Conservation (phyloP, 2,797 vertebrate genomes). For the Epinephelus malabaricus region DNA sequence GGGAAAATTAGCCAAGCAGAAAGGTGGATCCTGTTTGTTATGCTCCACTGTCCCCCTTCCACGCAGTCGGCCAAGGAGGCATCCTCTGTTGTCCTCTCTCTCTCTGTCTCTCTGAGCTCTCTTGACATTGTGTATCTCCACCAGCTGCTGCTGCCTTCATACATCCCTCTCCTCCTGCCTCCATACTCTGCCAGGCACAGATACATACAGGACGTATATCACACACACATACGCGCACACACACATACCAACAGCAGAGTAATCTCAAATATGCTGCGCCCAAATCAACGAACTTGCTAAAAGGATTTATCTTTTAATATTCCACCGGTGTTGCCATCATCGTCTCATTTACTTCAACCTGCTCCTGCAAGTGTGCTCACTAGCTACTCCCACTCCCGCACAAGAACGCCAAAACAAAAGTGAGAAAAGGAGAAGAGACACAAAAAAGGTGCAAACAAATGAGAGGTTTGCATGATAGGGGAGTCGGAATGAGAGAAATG, state of each 20-base stretch:
- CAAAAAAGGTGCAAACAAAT: conserved; percentile 46
- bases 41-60: conserved; percentile 92
- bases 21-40: conserved; percentile 98
- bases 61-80: conserved; percentile 88
- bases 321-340: conserved; percentile 30
- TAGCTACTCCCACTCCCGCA: conserved; percentile 7
- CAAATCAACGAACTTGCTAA: conserved; percentile 45
- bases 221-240: background rate
- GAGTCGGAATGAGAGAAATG: conserved; percentile 56
- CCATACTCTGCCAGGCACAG: conserved; percentile 66
- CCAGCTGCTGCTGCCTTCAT: conserved; percentile 77
- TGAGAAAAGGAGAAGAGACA: background rate
- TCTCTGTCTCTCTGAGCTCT: conserved; percentile 71
- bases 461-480: conserved; percentile 54
- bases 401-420: conserved; percentile 9
- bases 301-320: conserved; percentile 45
- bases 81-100: conserved; percentile 79
- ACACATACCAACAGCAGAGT: conserved; percentile 4
- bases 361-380: conserved; percentile 21
- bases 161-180: conserved; percentile 62
- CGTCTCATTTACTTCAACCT: conserved; percentile 41
- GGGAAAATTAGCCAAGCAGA: conserved; percentile 98
- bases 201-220: conserved; percentile 56
- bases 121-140: conserved; percentile 80
- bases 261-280: conserved; percentile 26